Conservation (phyloP, 2,888 invertebrate species). For the Ischnus inquisitorius region DNA sequence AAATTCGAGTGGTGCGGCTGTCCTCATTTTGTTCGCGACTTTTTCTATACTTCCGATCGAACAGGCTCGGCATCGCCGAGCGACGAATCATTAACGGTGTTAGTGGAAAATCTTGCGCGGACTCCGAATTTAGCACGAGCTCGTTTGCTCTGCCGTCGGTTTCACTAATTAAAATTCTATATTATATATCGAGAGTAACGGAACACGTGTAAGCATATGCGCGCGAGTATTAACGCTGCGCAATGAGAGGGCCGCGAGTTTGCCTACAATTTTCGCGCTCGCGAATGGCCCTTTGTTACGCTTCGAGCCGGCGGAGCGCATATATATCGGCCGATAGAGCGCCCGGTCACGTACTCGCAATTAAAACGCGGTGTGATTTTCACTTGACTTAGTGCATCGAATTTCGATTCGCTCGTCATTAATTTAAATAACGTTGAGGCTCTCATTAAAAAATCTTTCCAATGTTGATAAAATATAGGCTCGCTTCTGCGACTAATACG, state of each 20-base stretch:
- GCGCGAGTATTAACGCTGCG: constrained; percentile 24
- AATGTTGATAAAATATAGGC: background rate
- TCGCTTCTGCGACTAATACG: no score
- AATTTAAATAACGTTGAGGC: constrained; percentile 11
- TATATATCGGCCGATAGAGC: constrained; percentile 14
- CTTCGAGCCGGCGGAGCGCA: constrained; percentile 35
- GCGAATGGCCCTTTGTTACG: constrained; percentile 39
- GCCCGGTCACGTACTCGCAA: constrained; percentile 53
- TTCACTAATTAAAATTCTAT: constrained; percentile 72
- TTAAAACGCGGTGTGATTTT: constrained; percentile 61
- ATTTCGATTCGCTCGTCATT: constrained; percentile 52
- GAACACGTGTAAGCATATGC: constrained; percentile 33
- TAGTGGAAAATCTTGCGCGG: constrained; percentile 39
- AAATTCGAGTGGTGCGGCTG: no score
- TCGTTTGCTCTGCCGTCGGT: background rate
- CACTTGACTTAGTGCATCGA: constrained; percentile 40
- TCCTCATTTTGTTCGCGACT: no score
- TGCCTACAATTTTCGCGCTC: constrained; percentile 45
- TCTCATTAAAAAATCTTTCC: background rate
- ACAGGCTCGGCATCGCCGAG: constrained; percentile 45
- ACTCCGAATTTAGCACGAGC: constrained; percentile 28
- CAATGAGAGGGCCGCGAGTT: constrained; percentile 31
- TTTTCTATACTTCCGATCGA: constrained; percentile 14
- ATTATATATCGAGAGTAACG: constrained; percentile 63
- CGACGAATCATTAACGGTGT: constrained; percentile 67